A percentile compares a stretch with the other conserved stretches of the same genome.
Conservation (phyloP, 2,888 invertebrate genomes). For the Caenorhabditis sp. region DNA sequence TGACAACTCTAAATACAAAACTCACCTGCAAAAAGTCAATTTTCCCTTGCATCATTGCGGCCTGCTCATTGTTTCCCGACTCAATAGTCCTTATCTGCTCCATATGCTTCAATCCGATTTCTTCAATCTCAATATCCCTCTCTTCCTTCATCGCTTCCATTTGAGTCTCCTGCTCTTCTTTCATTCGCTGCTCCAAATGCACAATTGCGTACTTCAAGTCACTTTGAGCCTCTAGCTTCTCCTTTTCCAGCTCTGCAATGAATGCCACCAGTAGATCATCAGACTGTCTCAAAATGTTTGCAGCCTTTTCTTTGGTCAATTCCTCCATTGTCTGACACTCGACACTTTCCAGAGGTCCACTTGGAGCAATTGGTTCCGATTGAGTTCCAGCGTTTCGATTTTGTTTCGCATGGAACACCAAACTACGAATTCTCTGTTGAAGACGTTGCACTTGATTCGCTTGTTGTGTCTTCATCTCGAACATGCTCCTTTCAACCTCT, state of each 20-base stretch:
- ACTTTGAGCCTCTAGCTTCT: conserved; percentile 76
- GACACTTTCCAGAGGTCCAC: conserved; percentile 53
- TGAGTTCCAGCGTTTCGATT: conserved; percentile 73
- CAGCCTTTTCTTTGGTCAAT: conserved; percentile 68
- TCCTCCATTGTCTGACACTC: conserved; percentile 76
- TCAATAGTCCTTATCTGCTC: conserved; percentile 65
- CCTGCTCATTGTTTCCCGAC: conserved; percentile 49
- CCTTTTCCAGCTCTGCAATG: conserved; percentile 76
- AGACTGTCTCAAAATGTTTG: conserved; percentile 66
- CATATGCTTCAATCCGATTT: conserved; percentile 65
- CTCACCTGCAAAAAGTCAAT: conserved; percentile 67
- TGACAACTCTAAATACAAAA: too few relatives aligned
- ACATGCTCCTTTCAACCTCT: conserved; percentile 71
- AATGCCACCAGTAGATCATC: conserved; percentile 75
- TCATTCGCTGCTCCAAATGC: conserved; percentile 77
- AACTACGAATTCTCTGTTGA: conserved; percentile 73
- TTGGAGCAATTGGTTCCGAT: conserved; percentile 70
- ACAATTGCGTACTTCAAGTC: conserved; percentile 79
- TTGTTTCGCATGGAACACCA: conserved; percentile 71
- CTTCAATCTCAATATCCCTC: conserved; percentile 61
- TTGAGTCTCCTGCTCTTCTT: conserved; percentile 75
- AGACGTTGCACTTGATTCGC: conserved; percentile 71
- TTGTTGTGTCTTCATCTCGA: conserved; percentile 74
- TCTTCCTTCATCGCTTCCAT: conserved; percentile 58
- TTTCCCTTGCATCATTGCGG: conserved; percentile 56